Conservation (phyloP, 2,888 invertebrate genomes). For the Spilosoma lubricipeda region DNA sequence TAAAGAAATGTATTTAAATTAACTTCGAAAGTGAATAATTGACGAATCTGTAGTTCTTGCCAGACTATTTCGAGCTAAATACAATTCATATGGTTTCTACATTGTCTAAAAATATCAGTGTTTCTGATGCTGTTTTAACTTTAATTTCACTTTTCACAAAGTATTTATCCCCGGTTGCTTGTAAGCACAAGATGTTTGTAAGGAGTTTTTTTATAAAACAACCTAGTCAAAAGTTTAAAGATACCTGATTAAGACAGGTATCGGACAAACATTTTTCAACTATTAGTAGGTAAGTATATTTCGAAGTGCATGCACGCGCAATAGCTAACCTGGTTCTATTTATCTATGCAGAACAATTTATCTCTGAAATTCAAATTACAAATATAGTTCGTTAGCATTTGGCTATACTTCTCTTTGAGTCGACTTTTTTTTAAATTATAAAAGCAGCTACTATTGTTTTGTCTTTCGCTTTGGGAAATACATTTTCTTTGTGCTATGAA, state of each 20-base stretch:
- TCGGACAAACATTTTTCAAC: too few relatives aligned
- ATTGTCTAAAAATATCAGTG: not conserved
- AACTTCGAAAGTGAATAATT: not conserved
- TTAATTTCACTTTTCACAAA: not conserved
- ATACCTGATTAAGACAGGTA: not conserved
- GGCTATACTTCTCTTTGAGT: conserved; percentile 8
- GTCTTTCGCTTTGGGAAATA: conserved; percentile 13
- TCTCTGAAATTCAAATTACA: conserved; percentile 4
- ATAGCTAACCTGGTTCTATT: not conserved
- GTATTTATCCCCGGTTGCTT: not conserved
- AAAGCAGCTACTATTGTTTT: conserved; percentile 13
- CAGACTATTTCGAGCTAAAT: too few relatives aligned
- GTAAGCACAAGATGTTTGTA: not conserved
- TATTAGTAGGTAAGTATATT: not conserved
- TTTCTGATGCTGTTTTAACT: not conserved
- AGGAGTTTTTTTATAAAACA: not conserved
- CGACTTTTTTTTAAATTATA: conserved; percentile 7
- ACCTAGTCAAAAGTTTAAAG: not conserved
- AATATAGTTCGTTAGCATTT: conserved; percentile 2
- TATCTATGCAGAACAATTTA: not conserved
- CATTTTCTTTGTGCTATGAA: conserved; percentile 4
- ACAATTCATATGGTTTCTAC: not conserved
- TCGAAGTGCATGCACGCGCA: not conserved
- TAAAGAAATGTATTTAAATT: not conserved
- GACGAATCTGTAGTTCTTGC: too few relatives aligned